Evolutionary conservation across 2,888 invertebrate species (phyloP).

Genomic region (Athalia cordata): DNA sequence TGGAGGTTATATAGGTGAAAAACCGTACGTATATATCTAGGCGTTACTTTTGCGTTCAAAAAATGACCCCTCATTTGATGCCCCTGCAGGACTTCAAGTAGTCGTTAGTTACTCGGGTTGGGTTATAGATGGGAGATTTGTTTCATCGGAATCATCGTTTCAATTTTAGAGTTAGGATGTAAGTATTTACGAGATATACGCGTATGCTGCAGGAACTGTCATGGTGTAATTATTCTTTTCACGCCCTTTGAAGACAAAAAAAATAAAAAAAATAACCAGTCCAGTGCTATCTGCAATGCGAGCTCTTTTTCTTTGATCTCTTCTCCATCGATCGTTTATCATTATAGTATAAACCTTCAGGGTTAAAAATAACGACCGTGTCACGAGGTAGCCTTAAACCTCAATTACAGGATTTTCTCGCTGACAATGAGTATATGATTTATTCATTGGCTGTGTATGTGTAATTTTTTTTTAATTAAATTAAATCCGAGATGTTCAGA

Average conservation of each 20-base stretch:
- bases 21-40: no score
- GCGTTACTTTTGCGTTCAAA: conserved; percentile 25
- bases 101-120: not conserved
- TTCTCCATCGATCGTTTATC: conserved; percentile 32
- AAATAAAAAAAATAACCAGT: no score
- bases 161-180: not conserved
- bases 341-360: conserved; percentile 4
- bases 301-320: not conserved
- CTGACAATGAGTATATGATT: not conserved
- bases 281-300: no score
- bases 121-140: conserved; percentile 5
- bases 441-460: not conserved
- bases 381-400: not conserved
- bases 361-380: conserved; percentile 16
- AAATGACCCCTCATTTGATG: conserved; percentile 29
- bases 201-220: no score
- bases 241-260: conserved; percentile 7
- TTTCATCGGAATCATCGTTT: conserved; percentile 27
- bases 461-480: conserved; percentile 26
- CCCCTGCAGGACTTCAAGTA: no score
- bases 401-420: conserved; percentile 25
- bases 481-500: not conserved
- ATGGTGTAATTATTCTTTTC: conserved; percentile 7
- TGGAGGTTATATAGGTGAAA: not conserved
- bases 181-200: not conserved